These are phyloP conservation scores for Salpingus planirostris DNA, from an alignment of 2,888 invertebrate species.

Conservation along the genomic window DNA sequence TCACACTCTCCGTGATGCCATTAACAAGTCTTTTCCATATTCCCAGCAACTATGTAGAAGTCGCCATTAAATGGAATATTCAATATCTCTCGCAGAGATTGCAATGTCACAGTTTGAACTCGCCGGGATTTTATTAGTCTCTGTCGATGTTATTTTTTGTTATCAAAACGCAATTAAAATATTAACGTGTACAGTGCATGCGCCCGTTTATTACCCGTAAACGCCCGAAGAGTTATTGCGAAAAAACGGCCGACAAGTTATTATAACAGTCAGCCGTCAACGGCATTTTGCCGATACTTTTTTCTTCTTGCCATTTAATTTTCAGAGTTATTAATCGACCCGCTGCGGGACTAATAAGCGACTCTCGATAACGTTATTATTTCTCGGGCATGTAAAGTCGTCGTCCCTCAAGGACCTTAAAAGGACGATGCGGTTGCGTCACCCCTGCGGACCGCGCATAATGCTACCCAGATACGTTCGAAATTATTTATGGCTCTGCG, in stretches of 20 bases:
- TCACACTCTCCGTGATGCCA: no score
- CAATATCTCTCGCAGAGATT: no score
- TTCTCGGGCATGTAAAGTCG: neutral
- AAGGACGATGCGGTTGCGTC: no score
- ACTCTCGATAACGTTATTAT: neutral
- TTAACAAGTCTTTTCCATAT: no score
- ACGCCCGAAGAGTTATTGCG: constrained; percentile 1
- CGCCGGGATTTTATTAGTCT: no score
- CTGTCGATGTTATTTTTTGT: no score
- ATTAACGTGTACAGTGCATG: constrained; percentile 1
- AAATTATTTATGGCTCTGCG: constrained; percentile 24
- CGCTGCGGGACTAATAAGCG: constrained; percentile 1
- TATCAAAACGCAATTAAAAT: constrained; percentile 3
- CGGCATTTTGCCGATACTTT: neutral
- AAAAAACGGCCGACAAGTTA: constrained; percentile 1
- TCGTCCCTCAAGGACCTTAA: neutral
- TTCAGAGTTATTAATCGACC: constrained; percentile 2
- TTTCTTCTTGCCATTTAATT: neutral
- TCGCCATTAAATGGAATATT: no score
- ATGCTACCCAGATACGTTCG: no score
- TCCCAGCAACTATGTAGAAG: no score
- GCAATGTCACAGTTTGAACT: no score
- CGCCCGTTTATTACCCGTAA: constrained; percentile 2
- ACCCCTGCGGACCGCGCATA: constrained; percentile 5
- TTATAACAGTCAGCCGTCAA: no score